These are phyloP conservation scores for Ophioninae sp. DNA, from an alignment of 2,888 invertebrate species.

Conservation along the genomic window DNA sequence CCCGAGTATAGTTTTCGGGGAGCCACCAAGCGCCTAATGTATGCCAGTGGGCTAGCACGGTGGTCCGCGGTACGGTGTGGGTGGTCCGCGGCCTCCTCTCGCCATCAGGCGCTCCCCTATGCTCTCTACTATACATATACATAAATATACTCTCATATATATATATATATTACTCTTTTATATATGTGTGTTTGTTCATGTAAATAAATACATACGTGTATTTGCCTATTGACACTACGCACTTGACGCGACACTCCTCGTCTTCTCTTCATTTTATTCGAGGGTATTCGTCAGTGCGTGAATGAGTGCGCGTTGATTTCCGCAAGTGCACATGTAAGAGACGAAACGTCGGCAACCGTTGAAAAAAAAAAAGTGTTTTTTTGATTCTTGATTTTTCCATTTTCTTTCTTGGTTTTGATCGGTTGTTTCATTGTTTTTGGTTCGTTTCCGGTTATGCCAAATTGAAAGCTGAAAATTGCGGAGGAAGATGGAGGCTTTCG, in stretches of 20 bases:
- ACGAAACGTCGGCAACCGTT: background rate
- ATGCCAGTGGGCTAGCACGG: slow-evolving; percentile 81
- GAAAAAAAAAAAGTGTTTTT: background rate
- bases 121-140: slow-evolving; percentile 67
- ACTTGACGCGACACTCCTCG: background rate
- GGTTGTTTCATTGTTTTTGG: background rate
- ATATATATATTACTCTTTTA: background rate
- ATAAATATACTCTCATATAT: slow-evolving; percentile 27
- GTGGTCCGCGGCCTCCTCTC: slow-evolving; percentile 80
- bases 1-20: slow-evolving; percentile 76
- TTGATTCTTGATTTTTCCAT: background rate
- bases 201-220: background rate
- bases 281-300: background rate
- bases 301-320: background rate
- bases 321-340: background rate
- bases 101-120: slow-evolving; percentile 76
- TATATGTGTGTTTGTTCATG: background rate
- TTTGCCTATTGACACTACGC: background rate
- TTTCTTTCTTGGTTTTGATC: too few species aligned
- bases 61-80: slow-evolving; percentile 81
- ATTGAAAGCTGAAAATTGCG: too few species aligned
- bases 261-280: background rate
- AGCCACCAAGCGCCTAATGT: slow-evolving; percentile 79
- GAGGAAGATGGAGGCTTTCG: too few species aligned
- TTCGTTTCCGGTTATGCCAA: background rate